These are phyloP conservation scores for Peucedramus taeniatus DNA, from an alignment of 2,113 vertebrate genomes.

Conservation along the genomic window DNA sequence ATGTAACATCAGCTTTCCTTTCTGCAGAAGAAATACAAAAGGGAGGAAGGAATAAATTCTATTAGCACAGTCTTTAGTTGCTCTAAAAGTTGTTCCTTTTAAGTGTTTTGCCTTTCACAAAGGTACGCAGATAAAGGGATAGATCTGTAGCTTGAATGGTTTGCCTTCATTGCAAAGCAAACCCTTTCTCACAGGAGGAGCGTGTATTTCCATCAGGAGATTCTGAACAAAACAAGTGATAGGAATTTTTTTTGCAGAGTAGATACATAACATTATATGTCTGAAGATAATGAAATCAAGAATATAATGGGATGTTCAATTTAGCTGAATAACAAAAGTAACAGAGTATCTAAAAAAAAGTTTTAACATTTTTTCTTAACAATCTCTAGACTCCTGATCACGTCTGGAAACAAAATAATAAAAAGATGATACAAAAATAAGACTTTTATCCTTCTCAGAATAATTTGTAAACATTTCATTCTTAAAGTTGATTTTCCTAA, in stretches of 20 bases:
- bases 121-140: not conserved
- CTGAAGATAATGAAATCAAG: not conserved
- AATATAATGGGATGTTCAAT: conserved; percentile 25
- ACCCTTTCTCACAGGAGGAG: not conserved
- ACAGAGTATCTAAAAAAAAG: not conserved
- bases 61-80: not conserved
- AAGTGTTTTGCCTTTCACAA: not conserved
- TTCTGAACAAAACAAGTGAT: not conserved
- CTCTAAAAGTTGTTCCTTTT: not conserved
- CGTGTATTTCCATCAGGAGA: not conserved
- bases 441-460: not conserved
- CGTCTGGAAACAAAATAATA: not conserved
- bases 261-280: not conserved
- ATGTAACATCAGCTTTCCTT: not conserved
- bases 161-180: not conserved
- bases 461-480: not conserved
- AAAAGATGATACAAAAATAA: not conserved
- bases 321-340: conserved; percentile 25
- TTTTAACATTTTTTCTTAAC: conserved; percentile 16
- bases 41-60: not conserved
- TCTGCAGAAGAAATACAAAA: not conserved
- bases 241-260: not conserved
- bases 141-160: not conserved
- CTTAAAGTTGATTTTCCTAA: not conserved
- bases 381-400: not conserved